These are phyloP conservation scores for Lepidonotus clava DNA, from an alignment of 2,888 invertebrate species.

Conservation along the genomic window DNA sequence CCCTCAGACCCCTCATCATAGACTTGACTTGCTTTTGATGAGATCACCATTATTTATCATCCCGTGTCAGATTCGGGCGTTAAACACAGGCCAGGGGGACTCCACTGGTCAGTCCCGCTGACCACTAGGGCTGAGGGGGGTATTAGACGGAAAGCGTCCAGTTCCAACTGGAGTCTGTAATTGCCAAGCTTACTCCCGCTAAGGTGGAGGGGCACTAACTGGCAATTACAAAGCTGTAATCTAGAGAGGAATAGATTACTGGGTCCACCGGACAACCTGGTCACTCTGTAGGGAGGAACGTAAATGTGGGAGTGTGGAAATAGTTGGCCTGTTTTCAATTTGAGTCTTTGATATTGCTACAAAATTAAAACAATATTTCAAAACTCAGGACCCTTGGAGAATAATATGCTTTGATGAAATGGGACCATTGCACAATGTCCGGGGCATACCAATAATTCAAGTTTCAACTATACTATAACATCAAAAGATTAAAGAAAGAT, in stretches of 20 bases:
- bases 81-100: not conserved
- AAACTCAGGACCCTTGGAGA: too few relatives aligned
- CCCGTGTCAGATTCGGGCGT: slow-evolving; percentile 6
- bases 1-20: slow-evolving; percentile 16
- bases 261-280: not conserved
- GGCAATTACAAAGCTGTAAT: slow-evolving; percentile 28
- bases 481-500: too few relatives aligned
- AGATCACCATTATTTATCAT: slow-evolving; percentile 47
- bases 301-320: too few relatives aligned
- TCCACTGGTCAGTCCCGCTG: not conserved
- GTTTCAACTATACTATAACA: too few relatives aligned
- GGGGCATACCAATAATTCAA: too few relatives aligned
- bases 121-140: not conserved
- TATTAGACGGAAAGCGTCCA: not conserved
- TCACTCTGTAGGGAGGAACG: too few relatives aligned
- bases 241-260: slow-evolving; percentile 28
- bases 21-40: slow-evolving; percentile 44
- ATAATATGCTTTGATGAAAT: too few relatives aligned
- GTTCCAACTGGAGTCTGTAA: not conserved
- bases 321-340: too few relatives aligned
- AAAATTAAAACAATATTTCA: too few relatives aligned
- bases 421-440: too few relatives aligned
- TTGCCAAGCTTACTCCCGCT: slow-evolving; percentile 36
- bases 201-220: slow-evolving; percentile 21
- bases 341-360: too few relatives aligned